phyloP scores from a whole-genome alignment of 2,113 vertebrate genomes.

The Eidolon helvum region DNA sequence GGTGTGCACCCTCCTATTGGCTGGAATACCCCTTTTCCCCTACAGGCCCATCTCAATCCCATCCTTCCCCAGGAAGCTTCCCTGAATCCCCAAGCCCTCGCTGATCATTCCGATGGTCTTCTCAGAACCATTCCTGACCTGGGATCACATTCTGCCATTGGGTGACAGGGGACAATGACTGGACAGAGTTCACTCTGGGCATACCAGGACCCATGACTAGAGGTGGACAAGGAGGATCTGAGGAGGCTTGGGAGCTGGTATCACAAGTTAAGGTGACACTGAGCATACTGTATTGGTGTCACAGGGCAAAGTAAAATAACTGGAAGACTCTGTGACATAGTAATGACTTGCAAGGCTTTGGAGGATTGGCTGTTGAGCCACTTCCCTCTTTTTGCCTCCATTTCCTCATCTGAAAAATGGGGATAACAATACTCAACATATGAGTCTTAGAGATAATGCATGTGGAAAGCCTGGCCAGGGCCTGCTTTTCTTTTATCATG shows the following conservation, averaged over 20 bases:
- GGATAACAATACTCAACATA: not conserved
- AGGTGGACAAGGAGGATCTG: not conserved
- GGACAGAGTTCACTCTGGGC: not conserved
- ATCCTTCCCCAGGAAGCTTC: not conserved
- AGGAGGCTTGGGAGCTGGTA: not conserved
- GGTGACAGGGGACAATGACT: not conserved
- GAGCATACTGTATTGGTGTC: not conserved
- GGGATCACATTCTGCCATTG: not conserved
- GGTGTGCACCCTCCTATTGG: no score
- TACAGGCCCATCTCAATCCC: not conserved
- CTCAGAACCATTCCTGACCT: not conserved
- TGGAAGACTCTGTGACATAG: not conserved
- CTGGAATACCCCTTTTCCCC: not conserved
- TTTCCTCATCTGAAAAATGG: conserved; percentile 29
- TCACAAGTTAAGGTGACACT: not conserved
- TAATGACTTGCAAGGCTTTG: conserved; percentile 15
- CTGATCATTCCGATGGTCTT: not conserved
- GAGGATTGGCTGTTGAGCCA: not conserved
- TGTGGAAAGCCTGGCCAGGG: not conserved
- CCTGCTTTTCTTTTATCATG: not conserved
- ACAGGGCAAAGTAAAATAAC: not conserved
- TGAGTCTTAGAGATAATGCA: not conserved
- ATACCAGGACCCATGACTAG: not conserved
- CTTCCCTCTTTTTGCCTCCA: conserved; percentile 6
- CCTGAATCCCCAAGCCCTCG: not conserved